These are phyloP conservation scores for Meghimatium bilineatum DNA, from an alignment of 2,888 invertebrate species.

Conservation along the genomic window DNA sequence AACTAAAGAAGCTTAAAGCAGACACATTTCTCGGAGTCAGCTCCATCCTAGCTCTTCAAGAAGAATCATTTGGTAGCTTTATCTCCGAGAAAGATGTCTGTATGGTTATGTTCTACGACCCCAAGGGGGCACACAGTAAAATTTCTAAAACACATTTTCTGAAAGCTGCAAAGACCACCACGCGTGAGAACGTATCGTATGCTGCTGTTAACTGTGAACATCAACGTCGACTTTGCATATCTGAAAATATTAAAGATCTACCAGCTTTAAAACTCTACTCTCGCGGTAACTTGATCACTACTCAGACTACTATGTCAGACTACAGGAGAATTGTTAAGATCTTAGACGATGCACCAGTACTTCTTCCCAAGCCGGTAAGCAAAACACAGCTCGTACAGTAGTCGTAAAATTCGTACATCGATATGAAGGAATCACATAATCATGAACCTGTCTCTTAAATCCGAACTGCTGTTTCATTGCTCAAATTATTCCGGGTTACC, in stretches of 20 bases:
- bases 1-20: constrained; percentile 1
- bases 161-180: constrained; percentile 25
- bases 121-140: constrained; percentile 18
- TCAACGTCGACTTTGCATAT: constrained; percentile 14
- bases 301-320: background rate
- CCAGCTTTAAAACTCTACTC: constrained; percentile 35
- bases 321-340: constrained; percentile 4
- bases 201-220: constrained; percentile 34
- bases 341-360: constrained; percentile 15
- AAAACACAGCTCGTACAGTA: background rate
- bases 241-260: background rate
- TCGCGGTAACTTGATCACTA: background rate
- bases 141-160: constrained; percentile 36
- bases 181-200: background rate
- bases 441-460: background rate
- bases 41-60: background rate
- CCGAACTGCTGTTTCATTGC: too few species aligned
- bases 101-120: constrained; percentile 44
- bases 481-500: too few species aligned
- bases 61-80: constrained; percentile 10
- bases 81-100: constrained; percentile 27
- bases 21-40: constrained; percentile 22
- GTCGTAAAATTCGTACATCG: background rate
- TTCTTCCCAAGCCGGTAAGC: constrained; percentile 12
- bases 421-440: background rate